Evolutionary conservation across 1,140 invertebrate genomes (phyloP), one percentile per base, ranked within the genome.

Genomic region (Zaprionus davidi): DNA sequence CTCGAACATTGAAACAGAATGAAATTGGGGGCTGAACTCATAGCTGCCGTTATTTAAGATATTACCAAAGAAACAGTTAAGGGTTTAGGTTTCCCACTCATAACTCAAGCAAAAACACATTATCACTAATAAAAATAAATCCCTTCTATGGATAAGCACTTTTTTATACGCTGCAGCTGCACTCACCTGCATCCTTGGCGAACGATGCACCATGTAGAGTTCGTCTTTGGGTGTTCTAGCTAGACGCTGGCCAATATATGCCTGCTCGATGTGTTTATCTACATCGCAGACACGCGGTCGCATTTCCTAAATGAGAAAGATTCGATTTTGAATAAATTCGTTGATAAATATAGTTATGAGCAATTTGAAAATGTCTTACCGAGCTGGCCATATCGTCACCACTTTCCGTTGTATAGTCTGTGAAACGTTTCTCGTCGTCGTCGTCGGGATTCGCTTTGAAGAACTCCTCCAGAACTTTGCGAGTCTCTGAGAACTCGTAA

Each of bases 381-480:
- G 80, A 79, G 76, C 91, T 92, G 49, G 82, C 88, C 51, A 91
- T 67, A 76, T 93, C 92, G 44, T 92, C 92, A 9, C 87, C 90
- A 58, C 90, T 92, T 55, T 92, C 92, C 22, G 86, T 80, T 38
- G 81, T 79, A 57, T 82, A 91, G 66, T 93, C 91, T 2, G 81
- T 79, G 38, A 90, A 91, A 15, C 92, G 93, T 75, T 94, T 95
- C 71, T 94, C 95, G 82, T 95, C 94, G 38, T 67, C 66, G 79
- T 95, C 94, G 28, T 94, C 93, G 28, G 94, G 93, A 71, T 94
- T 93, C 4, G 96, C 96, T 92, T 97, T 97, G 93, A 98, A 98
- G 93, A 98, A 98, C 93, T 98, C 97, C 91, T 98, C 97, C 15
- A 98, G 93, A 34, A 98, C 97, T 94, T 98, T 98, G 58, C 97